Evolutionary conservation across 2,797 vertebrate genomes (phyloP).

Genomic region (Tragelaphus eurycerus): DNA sequence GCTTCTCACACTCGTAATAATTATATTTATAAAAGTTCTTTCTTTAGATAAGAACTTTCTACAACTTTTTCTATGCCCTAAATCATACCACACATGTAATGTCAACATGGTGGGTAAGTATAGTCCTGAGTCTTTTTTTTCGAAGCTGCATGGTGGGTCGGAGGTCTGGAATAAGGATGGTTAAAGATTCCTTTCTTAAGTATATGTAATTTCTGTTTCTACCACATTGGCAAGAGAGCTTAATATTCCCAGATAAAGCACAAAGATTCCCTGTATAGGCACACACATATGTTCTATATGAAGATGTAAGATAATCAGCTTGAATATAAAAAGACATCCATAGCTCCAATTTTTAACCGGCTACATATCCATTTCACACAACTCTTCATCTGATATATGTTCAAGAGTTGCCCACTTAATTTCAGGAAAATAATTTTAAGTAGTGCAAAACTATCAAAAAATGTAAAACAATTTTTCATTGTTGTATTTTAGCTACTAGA

Average conservation of each 20-base stretch:
- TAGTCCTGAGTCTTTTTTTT: background rate
- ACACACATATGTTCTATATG: background rate
- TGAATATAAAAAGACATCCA: background rate
- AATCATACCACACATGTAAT: background rate
- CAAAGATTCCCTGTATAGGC: background rate
- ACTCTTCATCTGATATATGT: background rate
- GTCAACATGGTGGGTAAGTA: background rate
- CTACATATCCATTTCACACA: background rate
- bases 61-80: background rate
- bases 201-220: background rate
- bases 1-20: background rate
- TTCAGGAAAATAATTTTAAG: background rate
- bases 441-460: background rate
- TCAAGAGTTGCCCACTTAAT: conserved; percentile 23
- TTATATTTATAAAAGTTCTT: background rate
- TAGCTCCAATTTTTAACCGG: background rate
- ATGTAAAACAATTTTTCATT: background rate
- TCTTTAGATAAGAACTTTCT: background rate
- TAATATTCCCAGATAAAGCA: background rate
- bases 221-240: background rate
- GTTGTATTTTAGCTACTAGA: background rate
- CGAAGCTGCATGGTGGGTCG: background rate
- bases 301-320: background rate
- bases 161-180: conserved; percentile 8
- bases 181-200: background rate